Evolutionary conservation across 2,113 vertebrate genomes (phyloP), one percentile per base, ranked within the genome.

Genomic region (Cranoglanis bouderius): DNA sequence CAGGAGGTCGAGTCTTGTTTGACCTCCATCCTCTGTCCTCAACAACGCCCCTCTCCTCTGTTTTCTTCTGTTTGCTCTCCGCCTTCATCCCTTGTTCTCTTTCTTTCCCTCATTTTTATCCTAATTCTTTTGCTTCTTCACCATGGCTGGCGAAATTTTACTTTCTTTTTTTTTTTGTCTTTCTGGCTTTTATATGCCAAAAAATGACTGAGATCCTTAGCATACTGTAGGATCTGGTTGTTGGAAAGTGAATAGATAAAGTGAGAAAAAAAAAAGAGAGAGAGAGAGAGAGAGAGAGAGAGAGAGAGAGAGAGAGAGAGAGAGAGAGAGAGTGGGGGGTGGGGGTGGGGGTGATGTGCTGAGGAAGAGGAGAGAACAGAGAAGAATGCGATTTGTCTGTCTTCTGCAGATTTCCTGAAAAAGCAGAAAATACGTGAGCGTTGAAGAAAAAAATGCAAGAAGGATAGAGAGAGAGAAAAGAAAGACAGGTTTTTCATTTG

Each of bases 171-270:
- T 77, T 77, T 16, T 78, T 16, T 51, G 4, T 93, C 90, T 92
- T 93, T 90, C 90, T 82, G 24, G 1, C 26, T 18, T 46, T 87
- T 84, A 88, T 82, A 90, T 90, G 91, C 93, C 92, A 94, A 93
- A 92, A 93, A 93, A 88, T 77, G 90, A 91, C 91, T 92, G 92
- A 94, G 92, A 89, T 87, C 61, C 89, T 24, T 75, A 75, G 24
- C 92, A 94, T 95, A 95, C 93, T 94, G 90, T 65, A 46, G 90
- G 92, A 91, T 92, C 94, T 95, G 94, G 95, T 94, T 94, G 92
- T 94, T 91, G 93, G 95, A 92, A 95, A 95, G 93, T 93, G 93
- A 89, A 92, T 91, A 85, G 88, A 49, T 24, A 65, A 29, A 49
- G 40, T 21, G 3, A 67, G 65, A 74, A 89, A 91, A 90, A 89